Evolutionary conservation across 2,888 invertebrate species (phyloP).

Genomic region (Prenolepis imparis): DNA sequence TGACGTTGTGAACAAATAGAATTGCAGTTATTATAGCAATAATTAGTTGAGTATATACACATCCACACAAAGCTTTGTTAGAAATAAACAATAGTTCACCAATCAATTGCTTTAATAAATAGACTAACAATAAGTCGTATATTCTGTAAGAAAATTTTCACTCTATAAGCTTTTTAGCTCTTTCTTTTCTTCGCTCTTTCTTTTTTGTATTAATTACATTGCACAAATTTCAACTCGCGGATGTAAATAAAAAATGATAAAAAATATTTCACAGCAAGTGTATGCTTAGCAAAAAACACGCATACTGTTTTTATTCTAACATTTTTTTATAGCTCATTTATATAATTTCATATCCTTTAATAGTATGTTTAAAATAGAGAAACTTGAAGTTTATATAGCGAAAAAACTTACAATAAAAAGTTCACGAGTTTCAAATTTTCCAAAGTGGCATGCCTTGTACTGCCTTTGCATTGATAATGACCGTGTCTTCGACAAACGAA

Average conservation of each 20-base stretch:
- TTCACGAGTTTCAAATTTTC: slow-evolving; percentile 46
- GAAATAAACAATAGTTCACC: not conserved
- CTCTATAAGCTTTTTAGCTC: no score
- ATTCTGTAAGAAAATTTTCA: no score
- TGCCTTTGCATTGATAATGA: slow-evolving; percentile 51
- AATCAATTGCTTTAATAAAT: not conserved
- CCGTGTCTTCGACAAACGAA: slow-evolving; percentile 36
- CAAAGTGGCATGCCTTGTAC: slow-evolving; percentile 43
- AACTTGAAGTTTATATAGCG: slow-evolving; percentile 26
- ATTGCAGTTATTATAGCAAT: slow-evolving; percentile 17
- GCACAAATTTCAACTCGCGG: not conserved
- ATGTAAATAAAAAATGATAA: not conserved
- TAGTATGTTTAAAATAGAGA: not conserved
- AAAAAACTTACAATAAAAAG: slow-evolving; percentile 41
- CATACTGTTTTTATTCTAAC: not conserved
- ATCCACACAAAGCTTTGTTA: not conserved
- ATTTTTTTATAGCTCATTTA: not conserved
- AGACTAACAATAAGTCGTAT: no score
- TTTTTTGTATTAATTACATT: not conserved
- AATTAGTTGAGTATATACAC: slow-evolving; percentile 1
- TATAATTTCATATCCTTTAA: not conserved
- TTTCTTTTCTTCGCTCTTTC: no score
- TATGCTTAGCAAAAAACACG: no score
- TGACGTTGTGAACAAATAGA: slow-evolving; percentile 23
- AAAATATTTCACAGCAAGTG: no score